Base-by-base conservation (phyloP, 2,797 vertebrate species). In the Sternotherus odoratus region DNA sequence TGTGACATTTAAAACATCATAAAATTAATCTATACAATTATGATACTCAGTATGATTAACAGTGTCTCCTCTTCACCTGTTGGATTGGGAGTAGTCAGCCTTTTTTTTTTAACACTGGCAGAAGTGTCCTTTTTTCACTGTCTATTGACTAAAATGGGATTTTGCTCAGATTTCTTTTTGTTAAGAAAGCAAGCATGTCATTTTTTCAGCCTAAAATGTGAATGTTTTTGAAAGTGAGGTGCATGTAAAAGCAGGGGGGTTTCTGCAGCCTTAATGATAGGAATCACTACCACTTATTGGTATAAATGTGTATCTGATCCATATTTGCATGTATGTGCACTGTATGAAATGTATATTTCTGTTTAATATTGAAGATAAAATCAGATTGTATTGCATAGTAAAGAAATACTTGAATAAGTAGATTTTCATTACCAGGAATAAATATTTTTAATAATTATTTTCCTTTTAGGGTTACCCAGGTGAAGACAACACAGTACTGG, bases 401-500 rank as follows among this genome's bases (percentile, higher is more conserved):
- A 69, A 39, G 21, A 69, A 69, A 69, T 10, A 39, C n/a, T 69
- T 39, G n/a, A 69, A 39, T 69, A 69, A 11, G 9, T 78, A n/a
- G 84, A 49, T 28, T 8, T 77, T 88, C 28, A 56, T 66, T 19
- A 43, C 24, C 6, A 33, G 30, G 13, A 75, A 79, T 85, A 72
- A 94, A 88, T 12, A 4, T 54, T 74, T 74, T 74, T 77, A 53
- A 89, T 46, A 12, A 66, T 86, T 95, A 2, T 91, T 78, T 97
- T 94, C 57, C 80, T 95, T 98, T 91, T 97, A 99, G 99, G 99
- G 99, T 96, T 99, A 99, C 91, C 98, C 99, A 95, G 99, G 99
- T 11, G 99, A 99, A 95, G 99, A 99, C 96, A 99, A 97, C 95
- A 98, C 97, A 97, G 97, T 98, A 87, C 97, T 98, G 77, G 99